Conservation (phyloP, 2,797 vertebrate genomes). For the Acrocephalus scirpaceus region DNA sequence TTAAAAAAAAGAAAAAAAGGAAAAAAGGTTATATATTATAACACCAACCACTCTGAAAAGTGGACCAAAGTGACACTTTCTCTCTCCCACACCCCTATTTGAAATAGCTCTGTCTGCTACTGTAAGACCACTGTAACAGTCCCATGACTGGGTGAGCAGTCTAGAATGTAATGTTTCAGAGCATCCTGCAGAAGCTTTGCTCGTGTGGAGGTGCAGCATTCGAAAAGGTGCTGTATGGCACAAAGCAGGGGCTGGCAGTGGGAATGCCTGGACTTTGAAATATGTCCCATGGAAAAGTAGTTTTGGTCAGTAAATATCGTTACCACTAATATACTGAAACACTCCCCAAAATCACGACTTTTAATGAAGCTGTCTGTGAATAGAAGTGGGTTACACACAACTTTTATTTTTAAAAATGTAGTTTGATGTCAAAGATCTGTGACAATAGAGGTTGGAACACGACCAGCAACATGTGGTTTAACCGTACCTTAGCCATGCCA, state of each 20-base stretch:
- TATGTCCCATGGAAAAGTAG: not conserved
- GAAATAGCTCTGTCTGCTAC: not conserved
- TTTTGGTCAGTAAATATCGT: not conserved
- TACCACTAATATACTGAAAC: not conserved
- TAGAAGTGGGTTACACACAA: not conserved
- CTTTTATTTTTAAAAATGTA: not conserved
- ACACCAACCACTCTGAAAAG: conserved; percentile 49
- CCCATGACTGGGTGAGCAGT: not conserved
- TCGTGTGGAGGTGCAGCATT: not conserved
- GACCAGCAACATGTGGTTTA: conserved; percentile 12
- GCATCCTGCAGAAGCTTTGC: not conserved
- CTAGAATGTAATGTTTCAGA: not conserved
- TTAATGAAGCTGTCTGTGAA: not conserved
- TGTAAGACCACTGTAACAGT: not conserved
- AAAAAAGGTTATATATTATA: conserved; percentile 42
- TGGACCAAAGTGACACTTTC: conserved; percentile 54
- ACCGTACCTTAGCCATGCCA: conserved; percentile 1
- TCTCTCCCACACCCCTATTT: not conserved
- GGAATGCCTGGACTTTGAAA: not conserved
- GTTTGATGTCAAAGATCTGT: conserved; percentile 22
- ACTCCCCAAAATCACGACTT: not conserved
- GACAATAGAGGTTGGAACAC: not conserved
- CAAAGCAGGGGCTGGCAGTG: not conserved
- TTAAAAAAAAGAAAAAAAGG: conserved; percentile 27
- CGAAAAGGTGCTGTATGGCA: not conserved